Evolutionary conservation across 2,113 vertebrate species (phyloP).

Genomic region (Oreamnos americanus): DNA sequence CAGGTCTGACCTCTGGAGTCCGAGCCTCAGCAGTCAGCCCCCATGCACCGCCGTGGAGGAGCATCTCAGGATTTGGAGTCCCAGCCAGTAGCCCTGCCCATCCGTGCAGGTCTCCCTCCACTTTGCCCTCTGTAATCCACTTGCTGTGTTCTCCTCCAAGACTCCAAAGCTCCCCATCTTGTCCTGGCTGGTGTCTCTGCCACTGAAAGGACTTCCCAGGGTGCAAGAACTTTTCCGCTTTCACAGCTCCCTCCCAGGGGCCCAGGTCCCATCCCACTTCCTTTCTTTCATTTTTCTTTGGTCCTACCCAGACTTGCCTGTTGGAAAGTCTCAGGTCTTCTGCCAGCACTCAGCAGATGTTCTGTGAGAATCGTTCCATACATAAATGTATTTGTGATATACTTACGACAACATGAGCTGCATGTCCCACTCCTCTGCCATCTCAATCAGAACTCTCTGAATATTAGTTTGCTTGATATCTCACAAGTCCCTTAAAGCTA

Average conservation of each 20-base stretch:
- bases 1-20: not conserved
- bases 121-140: not conserved
- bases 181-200: not conserved
- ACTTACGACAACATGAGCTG: not conserved
- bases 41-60: not conserved
- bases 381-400: not conserved
- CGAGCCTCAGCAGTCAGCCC: not conserved
- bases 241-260: not conserved
- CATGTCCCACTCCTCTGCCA: not conserved
- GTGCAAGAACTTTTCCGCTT: not conserved
- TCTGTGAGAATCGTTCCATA: not conserved
- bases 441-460: not conserved
- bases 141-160: not conserved
- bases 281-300: not conserved
- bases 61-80: not conserved
- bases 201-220: not conserved
- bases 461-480: not conserved
- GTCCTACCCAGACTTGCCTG: not conserved
- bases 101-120: not conserved
- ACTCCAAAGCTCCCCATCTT: not conserved
- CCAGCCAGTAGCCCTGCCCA: not conserved
- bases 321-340: not conserved
- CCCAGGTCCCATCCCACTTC: not conserved
- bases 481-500: not conserved
- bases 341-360: not conserved